Percentiles rank a stretch among this genome's conserved stretches.
phyloP scores from a whole-genome alignment of 2,797 vertebrate species.

The Microhierax caerulescens region DNA sequence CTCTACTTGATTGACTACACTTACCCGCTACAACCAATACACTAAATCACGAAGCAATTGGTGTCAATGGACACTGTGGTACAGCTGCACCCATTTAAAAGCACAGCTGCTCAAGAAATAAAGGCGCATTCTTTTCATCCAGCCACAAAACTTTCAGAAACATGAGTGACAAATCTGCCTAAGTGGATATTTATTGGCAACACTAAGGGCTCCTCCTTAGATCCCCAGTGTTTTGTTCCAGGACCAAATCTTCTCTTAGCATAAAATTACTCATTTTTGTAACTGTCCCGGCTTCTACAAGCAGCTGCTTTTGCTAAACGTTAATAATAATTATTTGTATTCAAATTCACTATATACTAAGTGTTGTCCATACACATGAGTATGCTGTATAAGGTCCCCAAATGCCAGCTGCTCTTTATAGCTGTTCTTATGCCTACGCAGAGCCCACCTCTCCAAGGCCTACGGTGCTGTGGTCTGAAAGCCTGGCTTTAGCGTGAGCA shows the following conservation, averaged over 20 bases:
- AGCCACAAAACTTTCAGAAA: conserved; percentile 61
- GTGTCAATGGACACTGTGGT: conserved; percentile 57
- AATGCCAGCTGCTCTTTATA: not conserved
- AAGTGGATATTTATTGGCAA: conserved; percentile 60
- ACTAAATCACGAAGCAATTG: conserved; percentile 56
- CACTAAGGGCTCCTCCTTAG: conserved; percentile 40
- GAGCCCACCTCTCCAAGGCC: not conserved
- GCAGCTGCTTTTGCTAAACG: not conserved
- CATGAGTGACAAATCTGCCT: conserved; percentile 57
- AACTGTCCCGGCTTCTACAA: not conserved
- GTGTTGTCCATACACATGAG: accelerated
- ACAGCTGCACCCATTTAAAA: conserved; percentile 70
- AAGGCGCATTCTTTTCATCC: conserved; percentile 52
- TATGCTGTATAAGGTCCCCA: accelerated
- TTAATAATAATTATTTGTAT: not conserved
- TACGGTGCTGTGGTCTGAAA: not conserved
- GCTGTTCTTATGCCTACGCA: not conserved
- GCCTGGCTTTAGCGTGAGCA: not conserved
- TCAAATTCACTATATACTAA: not conserved
- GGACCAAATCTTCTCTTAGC: conserved; percentile 14
- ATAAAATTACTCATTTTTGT: conserved; percentile 26
- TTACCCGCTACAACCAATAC: conserved; percentile 23
- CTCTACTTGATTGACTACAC: conserved; percentile 12
- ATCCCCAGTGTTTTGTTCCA: conserved; percentile 31
- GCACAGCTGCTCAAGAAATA: conserved; percentile 66